Evolutionary conservation across 2,113 vertebrate genomes (phyloP).

Genomic region (Lucifuga dentata): DNA sequence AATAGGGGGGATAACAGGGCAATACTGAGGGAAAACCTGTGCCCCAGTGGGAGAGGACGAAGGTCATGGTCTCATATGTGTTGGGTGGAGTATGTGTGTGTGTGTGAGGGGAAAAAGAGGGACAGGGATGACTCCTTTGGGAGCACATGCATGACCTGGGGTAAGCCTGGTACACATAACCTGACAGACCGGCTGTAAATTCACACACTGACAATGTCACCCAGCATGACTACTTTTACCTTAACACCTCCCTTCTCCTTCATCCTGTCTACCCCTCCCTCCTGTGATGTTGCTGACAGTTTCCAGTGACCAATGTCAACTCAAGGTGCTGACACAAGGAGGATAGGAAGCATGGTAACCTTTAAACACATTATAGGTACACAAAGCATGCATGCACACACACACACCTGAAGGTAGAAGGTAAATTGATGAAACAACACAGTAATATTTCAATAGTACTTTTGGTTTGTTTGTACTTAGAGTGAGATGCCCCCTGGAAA

Average conservation of each 20-base stretch:
- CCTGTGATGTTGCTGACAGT: constrained; percentile 53
- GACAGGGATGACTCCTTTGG: constrained; percentile 33
- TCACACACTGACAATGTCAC: constrained; percentile 51
- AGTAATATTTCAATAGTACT: constrained; percentile 55
- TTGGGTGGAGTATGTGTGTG: not conserved
- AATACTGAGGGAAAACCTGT: constrained; percentile 33
- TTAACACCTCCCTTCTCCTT: constrained; percentile 10
- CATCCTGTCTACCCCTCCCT: no score
- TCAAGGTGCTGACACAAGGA: constrained; percentile 63
- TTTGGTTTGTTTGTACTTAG: constrained; percentile 62
- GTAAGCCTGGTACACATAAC: constrained; percentile 53
- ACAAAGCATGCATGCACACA: constrained; percentile 16
- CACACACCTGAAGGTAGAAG: not conserved
- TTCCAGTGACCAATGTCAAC: constrained; percentile 62
- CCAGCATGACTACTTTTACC: constrained; percentile 39
- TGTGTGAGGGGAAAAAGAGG: constrained; percentile 1
- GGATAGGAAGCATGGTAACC: constrained; percentile 41
- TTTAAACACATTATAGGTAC: constrained; percentile 44
- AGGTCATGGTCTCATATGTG: constrained; percentile 22
- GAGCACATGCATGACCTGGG: constrained; percentile 61
- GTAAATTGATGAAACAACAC: constrained; percentile 59
- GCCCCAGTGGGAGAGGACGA: constrained; percentile 30
- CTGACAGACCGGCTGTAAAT: constrained; percentile 64
- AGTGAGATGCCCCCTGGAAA: constrained; percentile 55
- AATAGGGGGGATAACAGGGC: constrained; percentile 44